Conservation (phyloP, 64 coral and sea anemone species). For the Montipora capricornis region DNA sequence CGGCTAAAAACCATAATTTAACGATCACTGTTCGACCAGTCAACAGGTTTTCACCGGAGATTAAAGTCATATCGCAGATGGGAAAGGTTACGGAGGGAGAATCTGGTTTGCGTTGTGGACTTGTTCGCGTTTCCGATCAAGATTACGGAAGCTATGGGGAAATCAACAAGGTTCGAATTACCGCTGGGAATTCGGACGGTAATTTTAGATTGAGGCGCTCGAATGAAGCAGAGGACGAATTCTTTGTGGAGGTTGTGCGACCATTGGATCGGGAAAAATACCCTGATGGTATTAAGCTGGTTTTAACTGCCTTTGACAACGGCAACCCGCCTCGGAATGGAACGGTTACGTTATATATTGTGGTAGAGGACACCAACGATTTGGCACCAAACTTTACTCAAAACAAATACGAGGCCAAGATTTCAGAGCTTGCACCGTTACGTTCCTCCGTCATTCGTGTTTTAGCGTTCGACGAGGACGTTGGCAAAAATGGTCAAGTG, state of each 20-base stretch:
- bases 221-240: not conserved
- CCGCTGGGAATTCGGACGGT: slow-evolving; percentile 43
- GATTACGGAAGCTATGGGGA: slow-evolving; percentile 52
- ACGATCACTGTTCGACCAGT: slow-evolving; percentile 49
- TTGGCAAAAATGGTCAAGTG: slow-evolving; percentile 67
- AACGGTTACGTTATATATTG: slow-evolving; percentile 38
- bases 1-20: slow-evolving; percentile 37
- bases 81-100: slow-evolving; percentile 50
- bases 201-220: slow-evolving; percentile 51
- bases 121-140: slow-evolving; percentile 44
- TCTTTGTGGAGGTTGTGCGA: slow-evolving; percentile 12
- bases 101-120: slow-evolving; percentile 57
- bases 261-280: slow-evolving; percentile 44
- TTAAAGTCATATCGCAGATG: slow-evolving; percentile 70
- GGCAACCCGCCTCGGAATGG: slow-evolving; percentile 63
- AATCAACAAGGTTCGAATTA: slow-evolving; percentile 57
- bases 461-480: slow-evolving; percentile 69
- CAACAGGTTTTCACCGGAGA: slow-evolving; percentile 81
- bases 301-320: slow-evolving; percentile 73
- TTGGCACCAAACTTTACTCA: slow-evolving; percentile 68
- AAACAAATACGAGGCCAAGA: slow-evolving; percentile 11
- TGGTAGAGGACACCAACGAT: slow-evolving; percentile 71
- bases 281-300: slow-evolving; percentile 33
- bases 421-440: slow-evolving; percentile 56
- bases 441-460: slow-evolving; percentile 56